Conservation (phyloP, 2,797 vertebrate genomes). For the Linurgus olivaceus region DNA sequence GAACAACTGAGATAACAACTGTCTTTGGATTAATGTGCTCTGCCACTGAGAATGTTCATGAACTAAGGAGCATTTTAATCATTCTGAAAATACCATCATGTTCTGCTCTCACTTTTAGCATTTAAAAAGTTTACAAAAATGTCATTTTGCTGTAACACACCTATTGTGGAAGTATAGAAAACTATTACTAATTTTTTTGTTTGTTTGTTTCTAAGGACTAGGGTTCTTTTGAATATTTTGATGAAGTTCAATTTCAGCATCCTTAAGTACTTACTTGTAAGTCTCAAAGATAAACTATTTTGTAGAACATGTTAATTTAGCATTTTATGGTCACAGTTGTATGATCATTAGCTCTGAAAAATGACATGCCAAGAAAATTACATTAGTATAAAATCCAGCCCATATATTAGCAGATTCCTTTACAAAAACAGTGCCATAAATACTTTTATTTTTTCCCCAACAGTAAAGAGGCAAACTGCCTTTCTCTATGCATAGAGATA, state of each 20-base stretch:
- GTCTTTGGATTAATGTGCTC: not conserved
- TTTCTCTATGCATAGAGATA: not conserved
- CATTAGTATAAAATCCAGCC: not conserved
- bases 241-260: not conserved
- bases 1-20: not conserved
- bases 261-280: not conserved
- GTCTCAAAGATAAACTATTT: not conserved
- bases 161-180: not conserved
- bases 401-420: not conserved
- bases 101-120: not conserved
- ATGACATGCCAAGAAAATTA: not conserved
- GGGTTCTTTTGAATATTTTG: not conserved
- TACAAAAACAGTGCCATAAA: not conserved
- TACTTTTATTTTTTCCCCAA: not conserved
- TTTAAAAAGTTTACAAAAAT: not conserved
- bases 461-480: not conserved
- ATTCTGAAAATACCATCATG: not conserved
- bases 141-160: not conserved
- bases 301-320: not conserved
- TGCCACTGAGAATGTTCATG: not conserved
- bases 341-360: not conserved
- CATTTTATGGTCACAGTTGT: not conserved
- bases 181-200: not conserved
- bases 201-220: not conserved
- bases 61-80: not conserved